Base-by-base conservation (phyloP, 2,113 vertebrate genomes). In the Ancistrus triradiatus region DNA sequence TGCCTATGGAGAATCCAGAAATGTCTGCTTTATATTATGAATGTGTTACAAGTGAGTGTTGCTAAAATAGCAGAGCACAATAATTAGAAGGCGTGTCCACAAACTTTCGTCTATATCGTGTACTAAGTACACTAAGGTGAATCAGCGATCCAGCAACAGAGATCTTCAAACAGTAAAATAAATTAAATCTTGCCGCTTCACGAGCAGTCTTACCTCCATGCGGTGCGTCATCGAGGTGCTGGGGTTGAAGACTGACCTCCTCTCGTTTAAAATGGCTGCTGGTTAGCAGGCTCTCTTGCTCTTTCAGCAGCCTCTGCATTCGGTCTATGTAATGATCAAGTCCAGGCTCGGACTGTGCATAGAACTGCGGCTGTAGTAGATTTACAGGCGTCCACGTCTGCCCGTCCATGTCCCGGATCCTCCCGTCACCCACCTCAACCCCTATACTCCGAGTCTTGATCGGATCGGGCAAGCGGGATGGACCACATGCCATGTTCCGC, bases 401-500 rank as follows among this genome's bases (percentile, higher is more conserved):
- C 18, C 60, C 66, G 1, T 77, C 68, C 0, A 79, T 38, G 19
- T 89, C 81, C 0, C 69, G 79, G 19, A 91, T 79, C 10, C 82
- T 75, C n/a, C 90, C 91, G 0, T 84, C 89, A 0, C 94, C 94
- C 3, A 97, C 93, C 1, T 92, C 93, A 0, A 98, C 77, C 6
- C 92, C 94, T 0, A 98, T 80, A 22, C 90, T 97, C 74, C 91
- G 90, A 3, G 90, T 91, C 73, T 84, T 84, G 13, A 73, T 1
- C 1, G 83, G 85, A 38, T 90, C 88, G 19, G 85, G 80, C 0
- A 85, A 55, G 0, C 80, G 85, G 2, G 93, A 91, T 0, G 95
- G 91, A 27, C 96, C 96, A 0, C 93, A 98, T 0, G 93, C 95
- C 73, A 98, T 97, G 74, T 90, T 95, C 43, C 93, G 86, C 66